Evolutionary conservation across 2,113 vertebrate genomes (phyloP), one percentile per base, ranked within the genome.

Genomic region (Sceloporus tristichus): DNA sequence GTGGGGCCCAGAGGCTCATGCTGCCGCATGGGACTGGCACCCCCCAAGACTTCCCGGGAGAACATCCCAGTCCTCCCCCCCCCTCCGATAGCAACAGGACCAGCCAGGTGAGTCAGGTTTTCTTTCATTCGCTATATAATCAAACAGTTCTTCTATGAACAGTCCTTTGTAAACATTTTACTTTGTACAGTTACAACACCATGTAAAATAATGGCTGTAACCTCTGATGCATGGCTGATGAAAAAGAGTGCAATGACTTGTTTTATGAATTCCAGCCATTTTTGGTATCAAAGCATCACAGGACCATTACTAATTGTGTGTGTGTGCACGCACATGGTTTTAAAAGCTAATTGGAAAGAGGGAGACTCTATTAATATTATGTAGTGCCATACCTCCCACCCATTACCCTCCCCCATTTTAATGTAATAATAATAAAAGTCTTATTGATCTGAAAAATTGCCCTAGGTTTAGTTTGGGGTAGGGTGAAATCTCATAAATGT

Each of bases 401-500:
- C 34, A 34, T 34, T 34, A 34, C 34, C 34, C 34, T 23, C 16
- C 16, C 54, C 19, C 19, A n/a, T 42, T 53, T 77, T 23, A 34
- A 23, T 59, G 16, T 34, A 38, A 68, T 23, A 74, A 73, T 56
- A 56, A 0, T 78, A 53, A 53, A 48, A 18, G 42, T 68, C 18
- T 66, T 82, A 65, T 76, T 79, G 42, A 62, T 68, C 56, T 89
- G 92, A 68, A 88, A 89, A 68, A n/a, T 68, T 82, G 1, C 25
- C 9, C 18, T 14, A 40, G 62, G 79, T 16, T 59, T 16, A 4
- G 1, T 82, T 87, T 29, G 40, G 18, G 6, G 10, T 25, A 18
- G 21, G 13, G 70, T 82, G 2, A 66, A 85, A 68, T 40, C 40
- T 85, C 40, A 66, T 68, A 23, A 77, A 82, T n/a, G 23, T n/a